These are phyloP conservation scores for Tapera naevia DNA, from an alignment of 2,797 vertebrate genomes.

Conservation along the genomic window DNA sequence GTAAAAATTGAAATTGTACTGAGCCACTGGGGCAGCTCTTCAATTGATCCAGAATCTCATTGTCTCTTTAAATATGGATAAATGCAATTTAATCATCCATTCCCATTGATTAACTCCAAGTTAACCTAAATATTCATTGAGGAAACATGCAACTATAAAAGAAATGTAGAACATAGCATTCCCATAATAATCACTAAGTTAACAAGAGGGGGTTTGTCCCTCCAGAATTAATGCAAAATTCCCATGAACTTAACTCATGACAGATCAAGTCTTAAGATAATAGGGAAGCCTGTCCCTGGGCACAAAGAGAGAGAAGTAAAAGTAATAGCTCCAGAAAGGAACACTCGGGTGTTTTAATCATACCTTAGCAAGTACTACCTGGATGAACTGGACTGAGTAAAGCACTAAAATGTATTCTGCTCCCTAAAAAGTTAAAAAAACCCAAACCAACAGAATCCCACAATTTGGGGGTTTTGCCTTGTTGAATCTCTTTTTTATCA, in stretches of 20 bases:
- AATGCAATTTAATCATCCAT: constrained; percentile 12
- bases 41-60: constrained; percentile 38
- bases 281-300: neutral
- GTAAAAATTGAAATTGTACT: constrained; percentile 32
- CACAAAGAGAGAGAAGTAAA: neutral
- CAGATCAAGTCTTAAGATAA: neutral
- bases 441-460: neutral
- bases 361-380: neutral
- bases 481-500: neutral
- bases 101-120: constrained; percentile 32
- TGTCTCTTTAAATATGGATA: constrained; percentile 48
- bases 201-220: neutral
- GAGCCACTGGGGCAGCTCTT: constrained; percentile 7
- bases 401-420: neutral
- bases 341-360: neutral
- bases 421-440: neutral
- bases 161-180: neutral
- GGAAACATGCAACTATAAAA: neutral
- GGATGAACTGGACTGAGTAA: neutral
- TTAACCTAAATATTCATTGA: constrained; percentile 1
- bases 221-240: neutral
- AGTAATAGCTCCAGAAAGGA: neutral
- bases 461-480: neutral
- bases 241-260: neutral
- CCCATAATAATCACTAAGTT: constrained; percentile 1